phyloP scores from a whole-genome alignment of 92 coral and sea anemone species.

The Epizoanthus stellaris region DNA sequence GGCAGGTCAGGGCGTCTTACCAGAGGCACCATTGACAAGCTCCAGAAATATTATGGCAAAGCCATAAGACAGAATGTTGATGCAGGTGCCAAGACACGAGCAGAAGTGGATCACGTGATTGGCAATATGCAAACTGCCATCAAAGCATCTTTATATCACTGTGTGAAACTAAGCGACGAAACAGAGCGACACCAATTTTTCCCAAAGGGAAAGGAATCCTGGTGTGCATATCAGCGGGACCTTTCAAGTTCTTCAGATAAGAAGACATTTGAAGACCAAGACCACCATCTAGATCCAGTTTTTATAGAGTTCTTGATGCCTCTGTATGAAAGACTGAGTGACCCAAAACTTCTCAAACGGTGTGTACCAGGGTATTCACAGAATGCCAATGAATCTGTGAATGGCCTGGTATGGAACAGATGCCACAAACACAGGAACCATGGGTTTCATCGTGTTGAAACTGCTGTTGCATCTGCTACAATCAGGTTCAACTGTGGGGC shows the following conservation, averaged over 20 bases:
- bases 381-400: constrained; percentile 16
- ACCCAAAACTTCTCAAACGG: neutral
- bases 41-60: constrained; percentile 19
- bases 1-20: constrained; percentile 26
- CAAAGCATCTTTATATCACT: constrained; percentile 39
- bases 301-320: neutral
- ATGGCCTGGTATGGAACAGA: neutral
- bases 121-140: constrained; percentile 27
- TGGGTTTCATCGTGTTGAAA: neutral
- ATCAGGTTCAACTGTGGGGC: constrained; percentile 16
- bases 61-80: constrained; percentile 28
- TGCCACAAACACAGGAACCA: neutral
- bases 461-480: neutral
- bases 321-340: neutral
- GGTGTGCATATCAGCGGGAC: constrained; percentile 23
- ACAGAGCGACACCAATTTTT: constrained; percentile 21
- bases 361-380: constrained; percentile 18
- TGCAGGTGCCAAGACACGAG: constrained; percentile 18
- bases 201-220: constrained; percentile 17
- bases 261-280: constrained; percentile 5
- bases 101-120: constrained; percentile 24
- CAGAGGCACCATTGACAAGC: constrained; percentile 5
- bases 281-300: constrained; percentile 8
- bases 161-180: constrained; percentile 25
- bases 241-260: neutral